These are phyloP conservation scores for Mustela lutreola DNA, from an alignment of 2,113 vertebrate species.

Conservation along the genomic window DNA sequence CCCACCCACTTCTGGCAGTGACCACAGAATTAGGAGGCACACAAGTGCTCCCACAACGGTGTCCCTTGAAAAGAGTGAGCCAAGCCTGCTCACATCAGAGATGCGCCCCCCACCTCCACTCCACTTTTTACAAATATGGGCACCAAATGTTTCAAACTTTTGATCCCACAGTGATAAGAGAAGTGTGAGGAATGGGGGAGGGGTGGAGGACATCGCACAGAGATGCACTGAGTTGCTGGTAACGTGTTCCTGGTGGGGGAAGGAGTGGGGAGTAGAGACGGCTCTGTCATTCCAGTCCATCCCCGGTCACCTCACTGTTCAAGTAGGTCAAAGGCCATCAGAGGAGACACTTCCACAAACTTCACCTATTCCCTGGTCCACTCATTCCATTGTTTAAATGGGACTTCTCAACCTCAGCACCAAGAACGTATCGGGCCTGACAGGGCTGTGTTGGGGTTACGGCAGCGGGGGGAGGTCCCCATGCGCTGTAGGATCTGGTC, in stretches of 20 bases:
- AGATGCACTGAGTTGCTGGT: neutral
- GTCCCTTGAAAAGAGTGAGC: constrained; percentile 72
- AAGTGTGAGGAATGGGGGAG: neutral
- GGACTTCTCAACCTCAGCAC: neutral
- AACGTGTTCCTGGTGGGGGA: neutral
- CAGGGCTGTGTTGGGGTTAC: neutral
- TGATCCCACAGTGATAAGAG: constrained; percentile 79
- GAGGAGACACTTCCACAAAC: neutral
- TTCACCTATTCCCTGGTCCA: neutral
- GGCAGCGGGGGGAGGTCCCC: neutral
- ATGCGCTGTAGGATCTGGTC: neutral
- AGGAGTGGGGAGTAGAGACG: neutral
- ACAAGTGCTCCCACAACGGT: neutral
- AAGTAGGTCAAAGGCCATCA: neutral
- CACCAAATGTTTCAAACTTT: constrained; percentile 79
- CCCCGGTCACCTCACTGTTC: neutral
- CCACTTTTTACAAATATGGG: constrained; percentile 69
- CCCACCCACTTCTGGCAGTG: constrained; percentile 65
- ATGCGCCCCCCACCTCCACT: neutral
- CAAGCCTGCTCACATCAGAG: constrained; percentile 63
- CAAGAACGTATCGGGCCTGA: neutral
- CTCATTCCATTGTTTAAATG: neutral
- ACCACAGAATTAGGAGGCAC: constrained; percentile 59
- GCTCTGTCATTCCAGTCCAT: constrained; percentile 57
- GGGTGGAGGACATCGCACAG: neutral